Percentiles rank a stretch among this genome's conserved stretches.
Conservation (phyloP, 2,113 vertebrate species). For the Myiozetetes cayanensis region DNA sequence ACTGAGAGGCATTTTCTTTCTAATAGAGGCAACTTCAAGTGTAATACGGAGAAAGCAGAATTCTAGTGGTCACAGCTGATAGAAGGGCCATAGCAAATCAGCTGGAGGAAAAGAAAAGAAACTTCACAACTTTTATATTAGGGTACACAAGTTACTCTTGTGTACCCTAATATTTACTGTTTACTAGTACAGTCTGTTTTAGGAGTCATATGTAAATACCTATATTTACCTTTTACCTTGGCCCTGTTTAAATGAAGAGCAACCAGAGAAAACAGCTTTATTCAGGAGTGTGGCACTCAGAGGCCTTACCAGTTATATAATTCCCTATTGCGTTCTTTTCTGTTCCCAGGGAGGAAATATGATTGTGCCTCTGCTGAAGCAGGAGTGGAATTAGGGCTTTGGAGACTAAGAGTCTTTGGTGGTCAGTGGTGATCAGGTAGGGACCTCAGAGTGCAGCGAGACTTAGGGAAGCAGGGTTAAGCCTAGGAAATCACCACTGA, state of each 20-base stretch:
- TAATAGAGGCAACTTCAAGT: neutral
- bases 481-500: neutral
- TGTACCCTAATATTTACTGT: neutral
- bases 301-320: neutral
- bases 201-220: neutral
- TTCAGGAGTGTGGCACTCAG: accelerated
- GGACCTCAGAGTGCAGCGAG: neutral
- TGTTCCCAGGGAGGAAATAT: neutral
- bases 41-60: neutral
- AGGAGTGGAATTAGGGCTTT: neutral
- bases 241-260: neutral
- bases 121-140: neutral
- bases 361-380: neutral
- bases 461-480: neutral
- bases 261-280: neutral
- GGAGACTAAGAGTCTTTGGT: neutral
- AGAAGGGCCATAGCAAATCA: neutral
- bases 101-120: neutral
- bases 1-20: neutral
- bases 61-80: neutral
- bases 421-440: neutral
- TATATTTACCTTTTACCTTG: neutral
- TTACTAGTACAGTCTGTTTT: neutral
- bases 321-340: neutral
- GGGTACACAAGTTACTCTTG: neutral